phyloP scores from a whole-genome alignment of 2,113 vertebrate species.

The Tinamus guttatus region DNA sequence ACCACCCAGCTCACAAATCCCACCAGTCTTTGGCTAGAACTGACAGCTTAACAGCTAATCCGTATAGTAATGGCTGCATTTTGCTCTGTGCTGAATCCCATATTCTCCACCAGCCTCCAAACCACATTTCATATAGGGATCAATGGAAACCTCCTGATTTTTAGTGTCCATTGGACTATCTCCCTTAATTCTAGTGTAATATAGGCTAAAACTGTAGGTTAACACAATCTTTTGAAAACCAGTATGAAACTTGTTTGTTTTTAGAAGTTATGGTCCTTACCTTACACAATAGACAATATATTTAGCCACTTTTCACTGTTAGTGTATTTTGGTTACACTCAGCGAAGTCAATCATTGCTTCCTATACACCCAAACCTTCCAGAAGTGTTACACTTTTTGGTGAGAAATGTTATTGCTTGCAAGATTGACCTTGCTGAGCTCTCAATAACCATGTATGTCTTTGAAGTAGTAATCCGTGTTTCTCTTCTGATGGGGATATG shows the following conservation, averaged over 20 bases:
- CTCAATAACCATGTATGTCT: not conserved
- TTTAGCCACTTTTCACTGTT: not conserved
- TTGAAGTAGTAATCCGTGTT: not conserved
- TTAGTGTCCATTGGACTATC: fast-evolving
- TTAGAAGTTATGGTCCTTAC: not conserved
- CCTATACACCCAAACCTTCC: not conserved
- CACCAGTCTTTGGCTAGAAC: not conserved
- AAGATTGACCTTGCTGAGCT: not conserved
- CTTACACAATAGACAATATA: not conserved
- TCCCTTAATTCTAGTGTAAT: not conserved
- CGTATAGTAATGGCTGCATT: not conserved
- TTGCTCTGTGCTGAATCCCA: not conserved
- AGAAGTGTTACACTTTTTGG: not conserved
- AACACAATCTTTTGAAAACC: not conserved
- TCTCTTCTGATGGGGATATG: not conserved
- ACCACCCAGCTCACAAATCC: not conserved
- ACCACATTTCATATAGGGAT: not conserved
- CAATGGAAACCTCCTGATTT: not conserved
- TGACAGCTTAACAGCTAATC: not conserved
- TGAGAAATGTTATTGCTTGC: not conserved
- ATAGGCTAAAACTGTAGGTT: not conserved
- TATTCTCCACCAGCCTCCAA: not conserved
- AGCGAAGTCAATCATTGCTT: not conserved
- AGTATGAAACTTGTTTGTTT: not conserved
- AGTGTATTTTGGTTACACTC: not conserved